phyloP scores from a whole-genome alignment of 2,113 vertebrate species.

The Orycteropus afer region DNA sequence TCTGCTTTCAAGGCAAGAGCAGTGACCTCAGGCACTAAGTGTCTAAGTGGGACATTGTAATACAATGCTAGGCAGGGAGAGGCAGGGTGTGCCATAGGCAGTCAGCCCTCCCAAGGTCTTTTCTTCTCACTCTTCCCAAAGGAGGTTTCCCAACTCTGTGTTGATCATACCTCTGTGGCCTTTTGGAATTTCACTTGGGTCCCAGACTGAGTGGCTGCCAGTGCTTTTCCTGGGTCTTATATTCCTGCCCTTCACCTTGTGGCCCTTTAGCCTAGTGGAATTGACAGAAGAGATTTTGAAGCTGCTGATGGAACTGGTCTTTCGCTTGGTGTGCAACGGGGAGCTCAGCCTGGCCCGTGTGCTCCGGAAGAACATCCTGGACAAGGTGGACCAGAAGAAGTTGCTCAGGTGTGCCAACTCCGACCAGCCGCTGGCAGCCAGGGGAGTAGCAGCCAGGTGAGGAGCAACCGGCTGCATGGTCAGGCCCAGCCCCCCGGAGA shows the following conservation, averaged over 20 bases:
- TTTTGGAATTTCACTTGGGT: background rate
- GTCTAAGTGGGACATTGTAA: fast-evolving
- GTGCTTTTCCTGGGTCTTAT: background rate
- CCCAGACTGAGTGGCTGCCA: background rate
- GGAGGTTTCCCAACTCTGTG: background rate
- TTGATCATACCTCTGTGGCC: fast-evolving
- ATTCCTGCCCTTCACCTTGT: background rate
- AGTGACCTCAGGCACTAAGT: fast-evolving
- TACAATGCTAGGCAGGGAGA: fast-evolving
- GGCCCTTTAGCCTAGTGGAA: constrained; percentile 92
- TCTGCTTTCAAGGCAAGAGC: background rate
- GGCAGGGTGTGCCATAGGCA: background rate
- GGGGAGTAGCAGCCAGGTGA: constrained; percentile 97
- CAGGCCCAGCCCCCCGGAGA: background rate
- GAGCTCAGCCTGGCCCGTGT: constrained; percentile 98
- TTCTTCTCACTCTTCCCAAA: fast-evolving
- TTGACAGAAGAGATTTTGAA: constrained; percentile 97
- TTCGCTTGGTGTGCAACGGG: constrained; percentile 94
- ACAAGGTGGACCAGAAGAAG: constrained; percentile 98
- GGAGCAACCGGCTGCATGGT: fast-evolving
- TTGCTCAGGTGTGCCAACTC: constrained; percentile 93
- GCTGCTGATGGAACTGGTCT: constrained; percentile 98
- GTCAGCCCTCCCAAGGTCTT: background rate
- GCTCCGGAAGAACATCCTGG: constrained; percentile 97
- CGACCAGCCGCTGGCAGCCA: constrained; percentile 94